Evolutionary conservation across 2,797 vertebrate species (phyloP), one percentile per base, ranked within the genome.

Genomic region (Florisuga fusca): DNA sequence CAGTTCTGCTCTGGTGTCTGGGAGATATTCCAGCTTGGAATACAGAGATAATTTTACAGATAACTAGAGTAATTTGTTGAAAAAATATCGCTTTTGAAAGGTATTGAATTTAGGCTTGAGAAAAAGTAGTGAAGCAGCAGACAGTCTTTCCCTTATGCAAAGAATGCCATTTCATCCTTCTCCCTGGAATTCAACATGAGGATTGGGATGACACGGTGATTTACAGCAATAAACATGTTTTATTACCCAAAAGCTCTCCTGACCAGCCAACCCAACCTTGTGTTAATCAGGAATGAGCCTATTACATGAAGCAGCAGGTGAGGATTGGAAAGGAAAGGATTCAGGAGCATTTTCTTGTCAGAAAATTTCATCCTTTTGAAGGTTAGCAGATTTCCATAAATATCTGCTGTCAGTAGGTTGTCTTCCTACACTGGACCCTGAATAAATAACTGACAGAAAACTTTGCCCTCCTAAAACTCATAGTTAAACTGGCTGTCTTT

Each of bases 391-490:
- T 67, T 87, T 86, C 81, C 72, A 51, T 66, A 84, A 90, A 58
- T 76, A 91, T 46, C 50, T 79, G 18, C n/a, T 89, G 48, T 90
- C 87, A 79, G 50, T 53, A 84, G 20, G 29, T 55, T 85, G 76
- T 75, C 75, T 82, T 95, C 69, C 78, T 82, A 82, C 31, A 58
- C n/a, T 27, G 16, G 50, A 77, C 75, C 33, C 66, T 38, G 68
- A 90, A 73, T 78, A 94, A 76, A 50, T 63, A 94, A 87, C 68
- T 50, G 85, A 80, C 76, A 94, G 92, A 72, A 94, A 95, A 87
- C 31, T 86, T 84, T 78, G 61, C 46, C 55, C 75, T 92, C 79
- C 66, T 74, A 91, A 90, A 54, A 69, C 36, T 71, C 8, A 0
- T 10, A 67, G 84, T 73, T 86, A 46, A 84, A 74, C 72, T 58